Percentiles rank a stretch among this genome's conserved stretches.
Conservation (phyloP, 2,888 invertebrate species). For the Leucozona laternaria region DNA sequence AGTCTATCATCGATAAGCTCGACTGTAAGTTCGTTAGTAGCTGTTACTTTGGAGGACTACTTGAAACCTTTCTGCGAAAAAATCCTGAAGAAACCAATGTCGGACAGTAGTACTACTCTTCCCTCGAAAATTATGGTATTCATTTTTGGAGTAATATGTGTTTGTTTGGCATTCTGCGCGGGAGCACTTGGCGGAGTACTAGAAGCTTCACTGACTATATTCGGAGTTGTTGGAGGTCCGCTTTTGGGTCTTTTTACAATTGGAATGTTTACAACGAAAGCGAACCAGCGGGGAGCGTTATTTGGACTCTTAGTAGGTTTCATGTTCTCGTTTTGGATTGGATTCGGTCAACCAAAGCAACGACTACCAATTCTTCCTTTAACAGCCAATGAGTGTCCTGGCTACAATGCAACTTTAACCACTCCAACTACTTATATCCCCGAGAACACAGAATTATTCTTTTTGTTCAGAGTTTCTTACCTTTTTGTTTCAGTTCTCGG, state of each 20-base stretch:
- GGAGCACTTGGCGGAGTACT: conserved; percentile 92
- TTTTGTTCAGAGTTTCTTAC: conserved; percentile 90
- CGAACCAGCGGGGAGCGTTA: conserved; percentile 90
- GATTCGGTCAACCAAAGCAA: conserved; percentile 92
- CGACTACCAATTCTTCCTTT: conserved; percentile 85
- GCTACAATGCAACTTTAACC: conserved; percentile 36
- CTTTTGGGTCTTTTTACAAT: conserved; percentile 92
- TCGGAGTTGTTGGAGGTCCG: conserved; percentile 94
- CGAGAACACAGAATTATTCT: conserved; percentile 80
- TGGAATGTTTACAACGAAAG: conserved; percentile 91
- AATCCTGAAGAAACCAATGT: conserved; percentile 83
- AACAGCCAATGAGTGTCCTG: conserved; percentile 85
- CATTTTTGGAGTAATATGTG: conserved; percentile 89
- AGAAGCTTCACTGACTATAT: conserved; percentile 93
- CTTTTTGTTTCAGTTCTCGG: conserved; percentile 88
- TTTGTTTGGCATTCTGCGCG: conserved; percentile 92
- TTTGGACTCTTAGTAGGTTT: conserved; percentile 88
- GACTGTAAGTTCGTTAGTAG: conserved; percentile 94
- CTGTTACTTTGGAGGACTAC: conserved; percentile 95
- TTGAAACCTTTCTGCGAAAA: conserved; percentile 85
- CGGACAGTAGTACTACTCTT: conserved; percentile 84
- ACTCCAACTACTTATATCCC: conserved; percentile 5
- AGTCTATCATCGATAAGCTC: conserved; percentile 96
- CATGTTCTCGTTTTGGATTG: conserved; percentile 90
- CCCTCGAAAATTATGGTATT: conserved; percentile 89